Evolutionary conservation across 1,140 invertebrate genomes (phyloP).

Genomic region (Rhopalosiphum maidis): DNA sequence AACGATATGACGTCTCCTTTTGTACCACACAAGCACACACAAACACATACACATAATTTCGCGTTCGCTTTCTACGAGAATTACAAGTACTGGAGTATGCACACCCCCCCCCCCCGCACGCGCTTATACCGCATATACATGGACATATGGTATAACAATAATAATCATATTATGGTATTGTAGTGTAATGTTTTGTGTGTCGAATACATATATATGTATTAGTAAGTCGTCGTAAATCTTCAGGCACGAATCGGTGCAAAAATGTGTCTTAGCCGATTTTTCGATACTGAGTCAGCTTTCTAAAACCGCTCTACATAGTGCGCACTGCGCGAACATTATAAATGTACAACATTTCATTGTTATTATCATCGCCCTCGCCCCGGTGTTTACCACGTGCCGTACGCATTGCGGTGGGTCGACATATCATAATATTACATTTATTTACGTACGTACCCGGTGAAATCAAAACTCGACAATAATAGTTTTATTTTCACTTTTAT

Average conservation of each 20-base stretch:
- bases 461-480: neutral
- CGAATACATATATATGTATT: neutral
- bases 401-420: constrained; percentile 31
- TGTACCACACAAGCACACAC: no score
- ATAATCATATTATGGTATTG: neutral
- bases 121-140: neutral
- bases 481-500: constrained; percentile 27
- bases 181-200: neutral
- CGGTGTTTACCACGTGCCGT: neutral
- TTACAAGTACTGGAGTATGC: neutral
- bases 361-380: neutral
- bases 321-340: no score
- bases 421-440: constrained; percentile 28
- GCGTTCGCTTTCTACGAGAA: constrained; percentile 33
- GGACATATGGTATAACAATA: neutral
- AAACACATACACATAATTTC: neutral
- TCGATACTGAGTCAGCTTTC: neutral
- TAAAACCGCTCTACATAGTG: neutral
- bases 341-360: neutral
- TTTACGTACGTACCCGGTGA: neutral
- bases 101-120: neutral
- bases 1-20: constrained; percentile 35
- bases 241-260: neutral
- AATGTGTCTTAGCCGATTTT: neutral
- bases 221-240: constrained; percentile 17